phyloP scores from a whole-genome alignment of 2,113 vertebrate genomes.

The Silurus meridionalis region DNA sequence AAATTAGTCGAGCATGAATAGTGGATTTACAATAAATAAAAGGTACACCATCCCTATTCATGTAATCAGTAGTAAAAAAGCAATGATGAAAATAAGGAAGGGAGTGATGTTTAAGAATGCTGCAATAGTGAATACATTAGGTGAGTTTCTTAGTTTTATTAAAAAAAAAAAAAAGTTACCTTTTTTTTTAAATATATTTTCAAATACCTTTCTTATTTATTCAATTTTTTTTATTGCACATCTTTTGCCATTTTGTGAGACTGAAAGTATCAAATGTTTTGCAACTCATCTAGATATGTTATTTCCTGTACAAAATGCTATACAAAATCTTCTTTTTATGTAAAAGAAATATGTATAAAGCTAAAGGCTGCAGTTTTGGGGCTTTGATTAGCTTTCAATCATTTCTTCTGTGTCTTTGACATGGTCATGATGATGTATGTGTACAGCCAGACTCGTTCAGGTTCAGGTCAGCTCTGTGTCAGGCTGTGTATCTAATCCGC shows the following conservation, averaged over 20 bases:
- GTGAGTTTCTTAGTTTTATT: not conserved
- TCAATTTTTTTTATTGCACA: not conserved
- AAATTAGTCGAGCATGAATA: not conserved
- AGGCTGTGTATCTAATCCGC: constrained; percentile 63
- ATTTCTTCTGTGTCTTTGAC: not conserved
- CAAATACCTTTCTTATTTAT: not conserved
- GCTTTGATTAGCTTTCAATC: not conserved
- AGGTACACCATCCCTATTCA: not conserved
- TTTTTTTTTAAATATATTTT: too few species aligned
- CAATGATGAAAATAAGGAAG: not conserved
- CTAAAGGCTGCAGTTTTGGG: not conserved
- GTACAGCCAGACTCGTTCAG: constrained; percentile 29
- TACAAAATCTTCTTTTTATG: not conserved
- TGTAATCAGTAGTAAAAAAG: not conserved
- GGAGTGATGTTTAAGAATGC: not conserved
- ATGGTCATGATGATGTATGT: not conserved
- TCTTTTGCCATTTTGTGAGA: not conserved
- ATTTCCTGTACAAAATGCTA: not conserved
- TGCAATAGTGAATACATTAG: not conserved
- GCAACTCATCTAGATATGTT: not conserved
- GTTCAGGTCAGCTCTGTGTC: constrained; percentile 50
- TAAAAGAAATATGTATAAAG: not conserved
- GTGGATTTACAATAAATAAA: not conserved
- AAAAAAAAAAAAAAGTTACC: too few species aligned
- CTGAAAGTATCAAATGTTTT: not conserved